Base-by-base conservation (phyloP, 1,140 invertebrate species). In the Scaptomyza hsui region DNA sequence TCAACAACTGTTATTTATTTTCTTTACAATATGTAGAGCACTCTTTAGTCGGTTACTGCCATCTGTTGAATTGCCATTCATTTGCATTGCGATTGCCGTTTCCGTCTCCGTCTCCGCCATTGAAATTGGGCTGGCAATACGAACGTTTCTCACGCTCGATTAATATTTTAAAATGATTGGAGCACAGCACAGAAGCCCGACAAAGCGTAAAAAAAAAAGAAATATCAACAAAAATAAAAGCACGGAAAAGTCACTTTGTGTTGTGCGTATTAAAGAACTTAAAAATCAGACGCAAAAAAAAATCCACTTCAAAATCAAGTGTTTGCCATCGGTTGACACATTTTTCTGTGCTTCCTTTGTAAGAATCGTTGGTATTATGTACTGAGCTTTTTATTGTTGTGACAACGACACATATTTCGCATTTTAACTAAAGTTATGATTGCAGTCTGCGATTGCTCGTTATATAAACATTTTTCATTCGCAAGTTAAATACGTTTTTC, bases 121-220 rank as follows among this genome's bases (percentile, higher is more conserved):
- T 24, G 29, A 48, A 37, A 56, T 52, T 52, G 44, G 41, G 41
- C 59, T 69, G 74, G 45, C 51, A 82, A 60, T 56, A 75, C 48
- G 61, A 65, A 56, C 71, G 62, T 53, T 78, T 82, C 69, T 73
- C 70, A 78, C 78, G 69, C 73, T 82, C 79, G 78, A 81, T 81
- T 81, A 82, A 78, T 64, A 78, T 71, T 75, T 52, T 47, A 67
- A 63, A 71, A 57, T 59, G 72, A 75, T 75, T 65, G 60, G 65
- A 51, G 65, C 68, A 57, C 29, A 35, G 35, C 39, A 13, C 45
- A 42, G 51, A 77, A 68, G 39, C 26, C 15, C 10, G 39, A 69
- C 39, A 55, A 29, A 29, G 55, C 57, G 12, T 24, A 63, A 13
- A 60, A 45, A 47, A 37, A 32, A 9, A 48, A 60, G 6, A 39